phyloP scores from a whole-genome alignment of 1,140 invertebrate genomes.

The Formica selysi region DNA sequence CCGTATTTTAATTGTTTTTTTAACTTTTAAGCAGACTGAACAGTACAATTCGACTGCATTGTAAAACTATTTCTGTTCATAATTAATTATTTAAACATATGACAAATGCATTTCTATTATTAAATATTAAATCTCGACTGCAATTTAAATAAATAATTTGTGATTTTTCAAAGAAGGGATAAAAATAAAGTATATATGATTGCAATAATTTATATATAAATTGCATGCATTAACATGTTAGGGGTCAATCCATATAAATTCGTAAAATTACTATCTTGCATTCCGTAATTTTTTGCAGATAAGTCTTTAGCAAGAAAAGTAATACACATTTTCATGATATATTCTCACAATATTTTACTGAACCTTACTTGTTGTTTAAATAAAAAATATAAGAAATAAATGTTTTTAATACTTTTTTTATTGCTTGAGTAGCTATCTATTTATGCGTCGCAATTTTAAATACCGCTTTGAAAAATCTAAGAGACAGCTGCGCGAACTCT shows the following conservation, averaged over 20 bases:
- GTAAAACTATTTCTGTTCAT: too few species aligned
- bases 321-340: not conserved
- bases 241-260: not conserved
- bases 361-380: not conserved
- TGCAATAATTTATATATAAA: not conserved
- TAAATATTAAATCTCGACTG: not conserved
- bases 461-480: not conserved
- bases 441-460: not conserved
- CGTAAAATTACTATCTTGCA: not conserved
- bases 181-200: not conserved
- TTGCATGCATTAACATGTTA: slow-evolving; percentile 3
- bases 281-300: not conserved
- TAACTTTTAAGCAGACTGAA: too few species aligned
- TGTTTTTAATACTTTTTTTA: not conserved
- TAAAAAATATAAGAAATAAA: not conserved
- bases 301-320: not conserved
- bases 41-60: too few species aligned
- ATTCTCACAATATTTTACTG: not conserved
- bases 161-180: not conserved
- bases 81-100: too few species aligned
- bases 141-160: not conserved
- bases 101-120: not conserved
- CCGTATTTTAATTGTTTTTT: too few species aligned
- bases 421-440: not conserved
- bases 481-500: not conserved